Evolutionary conservation across 2,888 invertebrate genomes (phyloP).

Genomic region (Petrolisthes cinctipes): DNA sequence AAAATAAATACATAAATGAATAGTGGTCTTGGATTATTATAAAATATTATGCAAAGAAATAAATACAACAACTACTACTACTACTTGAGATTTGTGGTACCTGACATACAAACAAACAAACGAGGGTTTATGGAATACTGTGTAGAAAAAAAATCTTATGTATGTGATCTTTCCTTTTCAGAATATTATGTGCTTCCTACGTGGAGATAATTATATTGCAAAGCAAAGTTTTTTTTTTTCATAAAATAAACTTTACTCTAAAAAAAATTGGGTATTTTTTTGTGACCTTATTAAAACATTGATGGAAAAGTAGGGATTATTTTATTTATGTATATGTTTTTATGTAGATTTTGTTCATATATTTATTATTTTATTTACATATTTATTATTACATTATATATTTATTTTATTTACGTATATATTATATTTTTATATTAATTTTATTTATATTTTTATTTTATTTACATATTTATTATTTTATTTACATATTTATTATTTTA

Average conservation of each 20-base stretch:
- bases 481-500: neutral
- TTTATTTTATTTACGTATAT: neutral
- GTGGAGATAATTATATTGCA: constrained; percentile 40
- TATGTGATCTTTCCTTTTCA: constrained; percentile 59
- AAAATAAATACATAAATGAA: no score
- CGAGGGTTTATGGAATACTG: neutral
- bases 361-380: no score
- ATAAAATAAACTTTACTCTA: neutral
- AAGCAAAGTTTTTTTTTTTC: constrained; percentile 11
- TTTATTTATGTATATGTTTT: no score
- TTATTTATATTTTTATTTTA: neutral
- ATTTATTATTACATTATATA: neutral
- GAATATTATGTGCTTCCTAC: constrained; percentile 46
- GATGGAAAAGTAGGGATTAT: no score
- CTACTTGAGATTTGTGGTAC: no score
- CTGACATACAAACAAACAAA: neutral
- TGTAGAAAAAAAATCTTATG: constrained; percentile 12
- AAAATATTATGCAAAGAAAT: no score
- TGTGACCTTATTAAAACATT: no score
- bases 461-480: neutral
- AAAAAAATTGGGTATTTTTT: neutral
- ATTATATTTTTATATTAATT: neutral
- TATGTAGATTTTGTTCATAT: no score
- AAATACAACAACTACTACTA: no score
- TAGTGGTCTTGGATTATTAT: no score